These are phyloP conservation scores for Piprites chloris DNA, from an alignment of 2,113 vertebrate species.

Conservation along the genomic window DNA sequence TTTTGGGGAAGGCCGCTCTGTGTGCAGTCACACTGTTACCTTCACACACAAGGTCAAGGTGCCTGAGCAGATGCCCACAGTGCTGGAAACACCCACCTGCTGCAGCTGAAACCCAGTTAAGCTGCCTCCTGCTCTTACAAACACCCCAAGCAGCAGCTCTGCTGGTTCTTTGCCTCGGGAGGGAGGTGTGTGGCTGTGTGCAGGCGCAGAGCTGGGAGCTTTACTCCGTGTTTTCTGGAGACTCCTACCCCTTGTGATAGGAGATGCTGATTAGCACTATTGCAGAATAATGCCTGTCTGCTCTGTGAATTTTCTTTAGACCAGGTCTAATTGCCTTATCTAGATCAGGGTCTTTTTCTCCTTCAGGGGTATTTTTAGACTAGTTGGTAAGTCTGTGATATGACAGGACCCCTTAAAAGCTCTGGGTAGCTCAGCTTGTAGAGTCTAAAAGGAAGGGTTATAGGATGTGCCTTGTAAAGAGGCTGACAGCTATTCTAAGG, in stretches of 20 bases:
- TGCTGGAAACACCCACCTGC: neutral
- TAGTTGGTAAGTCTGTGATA: neutral
- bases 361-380: neutral
- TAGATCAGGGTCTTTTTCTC: neutral
- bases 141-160: neutral
- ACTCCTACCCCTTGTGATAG: no score
- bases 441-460: neutral
- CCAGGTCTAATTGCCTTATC: neutral
- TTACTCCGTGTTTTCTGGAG: neutral
- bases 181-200: neutral
- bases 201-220: neutral
- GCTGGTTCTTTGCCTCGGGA: neutral
- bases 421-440: neutral
- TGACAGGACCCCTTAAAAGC: neutral
- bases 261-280: neutral
- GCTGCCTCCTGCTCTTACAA: neutral
- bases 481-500: neutral
- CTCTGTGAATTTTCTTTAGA: neutral
- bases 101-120: neutral
- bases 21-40: neutral
- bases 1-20: neutral
- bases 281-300: neutral
- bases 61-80: neutral
- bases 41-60: neutral
- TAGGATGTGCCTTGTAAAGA: neutral